Evolutionary conservation across 2,797 vertebrate genomes (phyloP).

Genomic region (Neosilurus hyrtlii): DNA sequence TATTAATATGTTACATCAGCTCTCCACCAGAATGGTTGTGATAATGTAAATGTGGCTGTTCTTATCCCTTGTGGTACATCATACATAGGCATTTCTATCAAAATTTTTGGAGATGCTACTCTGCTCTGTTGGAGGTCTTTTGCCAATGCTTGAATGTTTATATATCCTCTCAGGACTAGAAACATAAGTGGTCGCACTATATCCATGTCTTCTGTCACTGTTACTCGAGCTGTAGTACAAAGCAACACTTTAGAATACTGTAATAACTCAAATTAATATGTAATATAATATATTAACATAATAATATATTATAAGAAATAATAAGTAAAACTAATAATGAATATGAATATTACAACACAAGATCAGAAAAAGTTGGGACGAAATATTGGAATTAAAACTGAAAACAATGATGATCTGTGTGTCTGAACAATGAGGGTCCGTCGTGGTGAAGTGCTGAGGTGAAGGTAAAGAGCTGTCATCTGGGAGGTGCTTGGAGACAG

Average conservation of each 20-base stretch:
- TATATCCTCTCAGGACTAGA: conserved; percentile 76
- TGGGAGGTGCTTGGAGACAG: too few species aligned
- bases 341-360: neutral
- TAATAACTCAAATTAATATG: neutral
- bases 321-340: neutral
- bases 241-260: neutral
- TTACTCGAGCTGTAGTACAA: conserved; percentile 59
- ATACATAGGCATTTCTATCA: conserved; percentile 93
- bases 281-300: neutral
- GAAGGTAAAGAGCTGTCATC: too few species aligned
- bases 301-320: neutral
- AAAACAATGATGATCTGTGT: too few species aligned
- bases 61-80: conserved; percentile 52
- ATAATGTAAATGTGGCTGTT: neutral
- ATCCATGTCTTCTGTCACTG: conserved; percentile 71
- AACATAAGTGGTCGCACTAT: conserved; percentile 78
- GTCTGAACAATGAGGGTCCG: too few species aligned
- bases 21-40: neutral
- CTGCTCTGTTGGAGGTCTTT: conserved; percentile 63
- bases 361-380: too few species aligned
- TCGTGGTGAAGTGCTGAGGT: too few species aligned
- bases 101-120: conserved; percentile 84
- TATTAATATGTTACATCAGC: neutral
- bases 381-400: too few species aligned
- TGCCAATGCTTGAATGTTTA: conserved; percentile 65